Percentiles rank a stretch among this genome's conserved stretches.
phyloP scores from a whole-genome alignment of 2,888 invertebrate genomes.

The Drosophila antonietae region DNA sequence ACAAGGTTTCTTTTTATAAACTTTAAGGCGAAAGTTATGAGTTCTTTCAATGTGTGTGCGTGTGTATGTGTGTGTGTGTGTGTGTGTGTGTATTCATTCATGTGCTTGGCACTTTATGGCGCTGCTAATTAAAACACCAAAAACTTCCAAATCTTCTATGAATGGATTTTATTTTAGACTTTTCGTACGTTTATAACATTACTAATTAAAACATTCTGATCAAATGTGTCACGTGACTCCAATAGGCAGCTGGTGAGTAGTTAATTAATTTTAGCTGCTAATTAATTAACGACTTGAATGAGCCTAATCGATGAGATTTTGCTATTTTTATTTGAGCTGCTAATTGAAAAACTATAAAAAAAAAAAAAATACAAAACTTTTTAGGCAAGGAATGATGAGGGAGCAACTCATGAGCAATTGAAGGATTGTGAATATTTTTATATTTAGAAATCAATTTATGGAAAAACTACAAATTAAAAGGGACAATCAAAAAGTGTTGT shows the following conservation, averaged over 20 bases:
- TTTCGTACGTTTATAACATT: constrained; percentile 27
- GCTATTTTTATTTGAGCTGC: constrained; percentile 7
- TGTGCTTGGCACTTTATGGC: constrained; percentile 46
- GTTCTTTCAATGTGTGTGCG: neutral
- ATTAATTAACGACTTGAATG: constrained; percentile 28
- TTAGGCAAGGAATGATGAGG: neutral
- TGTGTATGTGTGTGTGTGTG: neutral
- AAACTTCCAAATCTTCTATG: constrained; percentile 18
- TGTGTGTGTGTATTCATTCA: constrained; percentile 24
- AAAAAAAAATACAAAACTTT: neutral
- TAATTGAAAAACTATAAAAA: constrained; percentile 10
- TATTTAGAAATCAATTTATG: neutral
- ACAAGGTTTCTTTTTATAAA: constrained; percentile 29
- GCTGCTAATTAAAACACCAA: constrained; percentile 50
- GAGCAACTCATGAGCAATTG: neutral
- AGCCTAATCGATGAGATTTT: neutral
- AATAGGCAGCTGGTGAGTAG: constrained; percentile 28
- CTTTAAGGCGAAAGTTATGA: constrained; percentile 28
- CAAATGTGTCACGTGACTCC: constrained; percentile 51
- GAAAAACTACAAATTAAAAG: too few species aligned
- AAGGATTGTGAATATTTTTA: neutral
- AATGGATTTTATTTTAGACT: constrained; percentile 39
- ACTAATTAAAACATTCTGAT: constrained; percentile 42
- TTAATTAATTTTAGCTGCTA: constrained; percentile 21
- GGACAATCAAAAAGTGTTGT: too few species aligned